Conservation (phyloP, 2,888 invertebrate genomes). For the Tiphia femorata region DNA sequence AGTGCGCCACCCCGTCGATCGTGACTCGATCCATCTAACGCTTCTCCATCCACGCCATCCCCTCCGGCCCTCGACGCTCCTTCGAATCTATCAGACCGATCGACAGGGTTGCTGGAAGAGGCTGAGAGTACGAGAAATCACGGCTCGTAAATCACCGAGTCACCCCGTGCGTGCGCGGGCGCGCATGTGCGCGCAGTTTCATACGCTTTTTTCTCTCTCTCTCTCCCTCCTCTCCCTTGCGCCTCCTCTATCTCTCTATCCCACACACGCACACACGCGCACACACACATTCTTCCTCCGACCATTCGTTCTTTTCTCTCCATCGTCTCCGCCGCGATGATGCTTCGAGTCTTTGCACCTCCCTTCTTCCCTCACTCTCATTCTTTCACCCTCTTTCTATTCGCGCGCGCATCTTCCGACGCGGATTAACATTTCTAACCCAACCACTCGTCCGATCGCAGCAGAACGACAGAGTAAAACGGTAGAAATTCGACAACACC, state of each 20-base stretch:
- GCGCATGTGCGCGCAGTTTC: constrained; percentile 12
- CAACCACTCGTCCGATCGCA: too few relatives aligned
- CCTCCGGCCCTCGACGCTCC: neutral
- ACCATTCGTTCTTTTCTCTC: too few relatives aligned
- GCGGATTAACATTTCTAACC: too few relatives aligned
- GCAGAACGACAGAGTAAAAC: too few relatives aligned
- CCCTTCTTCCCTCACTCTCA: too few relatives aligned
- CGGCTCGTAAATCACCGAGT: constrained; percentile 44
- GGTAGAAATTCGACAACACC: too few relatives aligned
- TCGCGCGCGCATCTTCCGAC: too few relatives aligned
- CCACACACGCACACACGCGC: neutral
- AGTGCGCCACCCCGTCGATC: constrained; percentile 32
- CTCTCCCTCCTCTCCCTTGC: neutral
- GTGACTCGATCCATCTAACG: constrained; percentile 23
- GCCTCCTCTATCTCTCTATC: neutral
- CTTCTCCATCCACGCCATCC: constrained; percentile 16
- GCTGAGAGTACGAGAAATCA: constrained; percentile 32
- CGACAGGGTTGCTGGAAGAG: constrained; percentile 33
- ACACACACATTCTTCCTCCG: neutral
- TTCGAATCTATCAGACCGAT: constrained; percentile 39
- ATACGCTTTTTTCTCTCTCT: constrained; percentile 1
- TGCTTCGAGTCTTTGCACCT: too few relatives aligned
- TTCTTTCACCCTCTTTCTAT: too few relatives aligned
- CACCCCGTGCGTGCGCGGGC: constrained; percentile 31
- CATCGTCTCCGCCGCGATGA: too few relatives aligned